These are phyloP conservation scores for Vireo altiloquus DNA, from an alignment of 2,113 vertebrate species.

Conservation along the genomic window DNA sequence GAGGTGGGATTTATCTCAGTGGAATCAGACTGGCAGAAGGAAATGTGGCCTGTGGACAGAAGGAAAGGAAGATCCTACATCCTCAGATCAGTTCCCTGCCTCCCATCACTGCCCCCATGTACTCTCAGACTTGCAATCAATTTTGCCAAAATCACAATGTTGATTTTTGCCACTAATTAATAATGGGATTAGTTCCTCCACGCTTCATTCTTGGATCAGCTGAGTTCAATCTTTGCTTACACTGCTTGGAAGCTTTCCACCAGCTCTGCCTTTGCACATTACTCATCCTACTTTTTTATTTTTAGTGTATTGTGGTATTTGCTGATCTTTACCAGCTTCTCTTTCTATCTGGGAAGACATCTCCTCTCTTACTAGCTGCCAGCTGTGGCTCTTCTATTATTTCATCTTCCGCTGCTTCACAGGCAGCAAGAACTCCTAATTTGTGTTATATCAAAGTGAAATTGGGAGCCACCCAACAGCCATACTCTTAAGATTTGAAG, in stretches of 20 bases:
- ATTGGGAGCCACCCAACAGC: not conserved
- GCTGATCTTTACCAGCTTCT: not conserved
- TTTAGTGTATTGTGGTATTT: not conserved
- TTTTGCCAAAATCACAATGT: not conserved
- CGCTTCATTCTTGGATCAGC: not conserved
- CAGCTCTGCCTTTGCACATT: not conserved
- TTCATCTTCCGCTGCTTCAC: not conserved
- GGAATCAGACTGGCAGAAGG: not conserved
- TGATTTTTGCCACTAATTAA: not conserved
- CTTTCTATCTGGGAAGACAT: not conserved
- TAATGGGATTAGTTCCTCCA: not conserved
- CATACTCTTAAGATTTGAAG: not conserved
- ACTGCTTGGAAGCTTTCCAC: not conserved
- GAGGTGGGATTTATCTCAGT: not conserved
- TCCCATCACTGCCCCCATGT: rapidly evolving
- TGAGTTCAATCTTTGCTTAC: not conserved
- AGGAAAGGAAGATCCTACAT: not conserved
- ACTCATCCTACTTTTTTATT: not conserved
- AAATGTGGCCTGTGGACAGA: not conserved
- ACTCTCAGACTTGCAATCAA: not conserved
- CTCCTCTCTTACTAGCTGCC: not conserved
- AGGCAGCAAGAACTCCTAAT: not conserved
- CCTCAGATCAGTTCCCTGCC: not conserved
- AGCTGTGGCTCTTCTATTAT: not conserved
- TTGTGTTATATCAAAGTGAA: not conserved